These are phyloP conservation scores for Molossus molossus DNA, from an alignment of 2,797 vertebrate genomes.

Conservation along the genomic window DNA sequence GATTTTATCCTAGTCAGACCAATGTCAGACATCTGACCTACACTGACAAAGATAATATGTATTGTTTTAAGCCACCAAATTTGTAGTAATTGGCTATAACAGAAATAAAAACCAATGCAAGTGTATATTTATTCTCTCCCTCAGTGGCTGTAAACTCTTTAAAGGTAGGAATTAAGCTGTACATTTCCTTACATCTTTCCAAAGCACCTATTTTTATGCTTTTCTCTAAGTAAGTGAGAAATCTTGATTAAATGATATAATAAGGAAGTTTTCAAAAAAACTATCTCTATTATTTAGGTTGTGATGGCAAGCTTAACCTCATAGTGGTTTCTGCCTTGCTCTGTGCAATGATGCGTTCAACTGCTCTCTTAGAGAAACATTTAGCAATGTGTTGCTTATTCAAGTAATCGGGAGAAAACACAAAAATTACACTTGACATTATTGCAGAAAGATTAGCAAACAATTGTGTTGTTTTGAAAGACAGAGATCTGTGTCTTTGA, in stretches of 20 bases:
- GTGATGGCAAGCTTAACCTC: conserved; percentile 34
- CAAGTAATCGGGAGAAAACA: conserved; percentile 80
- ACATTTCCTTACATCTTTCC: conserved; percentile 6
- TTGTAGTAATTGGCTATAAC: neutral
- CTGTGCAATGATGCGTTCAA: conserved; percentile 39
- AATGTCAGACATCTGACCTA: neutral
- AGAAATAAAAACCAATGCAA: neutral
- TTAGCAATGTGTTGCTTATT: conserved; percentile 80
- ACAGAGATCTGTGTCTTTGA: conserved; percentile 83
- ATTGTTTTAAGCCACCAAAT: neutral
- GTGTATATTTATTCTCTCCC: neutral
- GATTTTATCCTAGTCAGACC: neutral
- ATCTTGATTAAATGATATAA: neutral
- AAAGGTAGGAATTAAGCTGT: neutral
- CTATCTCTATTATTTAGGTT: neutral
- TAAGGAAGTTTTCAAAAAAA: neutral
- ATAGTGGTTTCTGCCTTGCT: conserved; percentile 15
- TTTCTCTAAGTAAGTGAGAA: conserved; percentile 15
- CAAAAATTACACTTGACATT: conserved; percentile 78
- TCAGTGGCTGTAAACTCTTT: neutral
- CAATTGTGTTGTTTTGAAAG: conserved; percentile 86
- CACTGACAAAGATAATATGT: neutral
- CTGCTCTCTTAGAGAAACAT: conserved; percentile 64
- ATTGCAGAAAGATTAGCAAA: conserved; percentile 84
- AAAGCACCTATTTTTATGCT: neutral